phyloP scores from a whole-genome alignment of 92 coral and sea anemone species.

The Plumapathes pennacea region DNA sequence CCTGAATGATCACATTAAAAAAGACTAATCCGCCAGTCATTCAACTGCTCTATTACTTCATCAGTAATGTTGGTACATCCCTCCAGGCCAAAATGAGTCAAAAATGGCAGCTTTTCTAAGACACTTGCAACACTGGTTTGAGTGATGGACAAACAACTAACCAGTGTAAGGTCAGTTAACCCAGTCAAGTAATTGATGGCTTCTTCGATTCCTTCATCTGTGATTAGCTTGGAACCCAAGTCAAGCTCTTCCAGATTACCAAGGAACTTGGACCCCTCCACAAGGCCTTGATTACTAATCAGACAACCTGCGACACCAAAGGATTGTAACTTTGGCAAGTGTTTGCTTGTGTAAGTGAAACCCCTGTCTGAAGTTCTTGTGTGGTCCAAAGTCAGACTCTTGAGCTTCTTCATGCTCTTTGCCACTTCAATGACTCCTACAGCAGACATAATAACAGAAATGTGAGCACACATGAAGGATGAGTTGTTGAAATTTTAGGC shows the following conservation, averaged over 20 bases:
- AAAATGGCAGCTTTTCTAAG: conserved; percentile 65
- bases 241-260: conserved; percentile 78
- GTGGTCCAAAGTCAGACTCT: conserved; percentile 75
- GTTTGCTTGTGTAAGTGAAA: conserved; percentile 69
- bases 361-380: conserved; percentile 82
- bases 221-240: conserved; percentile 79
- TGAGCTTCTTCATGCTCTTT: conserved; percentile 74
- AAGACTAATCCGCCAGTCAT: no score
- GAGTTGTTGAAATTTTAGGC: no score
- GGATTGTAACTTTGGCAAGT: conserved; percentile 69
- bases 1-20: no score
- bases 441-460: background rate
- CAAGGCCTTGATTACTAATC: conserved; percentile 72
- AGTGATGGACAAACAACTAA: conserved; percentile 64
- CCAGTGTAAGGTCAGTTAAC: conserved; percentile 77
- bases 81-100: conserved; percentile 89
- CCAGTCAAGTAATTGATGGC: conserved; percentile 69
- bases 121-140: conserved; percentile 58
- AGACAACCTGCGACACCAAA: conserved; percentile 85
- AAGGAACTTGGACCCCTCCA: conserved; percentile 60
- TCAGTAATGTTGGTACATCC: conserved; percentile 70
- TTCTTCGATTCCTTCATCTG: conserved; percentile 68
- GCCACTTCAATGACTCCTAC: conserved; percentile 83
- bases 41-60: conserved; percentile 57
- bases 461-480: no score